A percentile compares a stretch with the other conserved stretches of the same genome.
These are phyloP conservation scores for Pyrrhura leucotis DNA, from an alignment of 2,797 vertebrate genomes.

Conservation along the genomic window DNA sequence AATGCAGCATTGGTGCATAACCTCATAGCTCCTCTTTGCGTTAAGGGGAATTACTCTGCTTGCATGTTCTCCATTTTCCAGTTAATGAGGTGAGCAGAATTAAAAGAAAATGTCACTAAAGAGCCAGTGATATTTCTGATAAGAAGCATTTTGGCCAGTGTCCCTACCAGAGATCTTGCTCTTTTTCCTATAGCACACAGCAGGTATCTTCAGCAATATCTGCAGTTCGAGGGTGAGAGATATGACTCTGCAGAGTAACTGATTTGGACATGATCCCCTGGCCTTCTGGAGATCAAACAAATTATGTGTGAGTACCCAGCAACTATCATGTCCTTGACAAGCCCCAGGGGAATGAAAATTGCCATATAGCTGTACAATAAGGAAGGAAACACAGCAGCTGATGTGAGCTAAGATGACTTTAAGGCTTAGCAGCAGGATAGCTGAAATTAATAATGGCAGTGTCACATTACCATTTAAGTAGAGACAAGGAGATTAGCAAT, in stretches of 20 bases:
- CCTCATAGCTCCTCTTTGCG: not conserved
- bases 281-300: not conserved
- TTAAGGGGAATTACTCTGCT: not conserved
- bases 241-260: not conserved
- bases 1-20: not conserved
- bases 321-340: not conserved
- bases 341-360: not conserved
- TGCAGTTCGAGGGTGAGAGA: not conserved
- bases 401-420: not conserved
- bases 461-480: slow-evolving; percentile 8
- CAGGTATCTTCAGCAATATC: not conserved
- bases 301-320: not conserved
- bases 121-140: not conserved
- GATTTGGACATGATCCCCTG: not conserved
- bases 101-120: not conserved
- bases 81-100: not conserved
- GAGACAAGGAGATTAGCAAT: not conserved
- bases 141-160: not conserved
- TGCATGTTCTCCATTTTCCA: not conserved
- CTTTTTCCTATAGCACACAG: not conserved
- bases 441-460: slow-evolving; percentile 21
- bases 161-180: not conserved
- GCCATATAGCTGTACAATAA: not conserved
- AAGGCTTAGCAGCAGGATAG: not conserved
- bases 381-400: not conserved